phyloP scores from a whole-genome alignment of 2,797 vertebrate species.

The Hypotaenidia philippensis region DNA sequence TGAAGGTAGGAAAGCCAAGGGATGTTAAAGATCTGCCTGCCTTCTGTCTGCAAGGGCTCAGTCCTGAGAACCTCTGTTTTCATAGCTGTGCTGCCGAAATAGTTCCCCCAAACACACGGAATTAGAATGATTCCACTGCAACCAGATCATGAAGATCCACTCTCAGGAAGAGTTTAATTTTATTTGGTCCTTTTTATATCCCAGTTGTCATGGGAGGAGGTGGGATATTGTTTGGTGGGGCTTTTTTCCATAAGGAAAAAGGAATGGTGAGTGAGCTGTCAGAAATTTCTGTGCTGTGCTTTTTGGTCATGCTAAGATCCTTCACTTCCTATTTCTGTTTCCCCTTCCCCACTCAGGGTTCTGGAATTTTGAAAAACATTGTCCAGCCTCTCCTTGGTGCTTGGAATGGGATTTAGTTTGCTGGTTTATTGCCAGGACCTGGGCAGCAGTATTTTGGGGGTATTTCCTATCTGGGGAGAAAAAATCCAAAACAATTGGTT shows the following conservation, averaged over 20 bases:
- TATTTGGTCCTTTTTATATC: not conserved
- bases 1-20: not conserved
- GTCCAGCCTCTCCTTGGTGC: accelerated
- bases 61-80: not conserved
- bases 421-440: not conserved
- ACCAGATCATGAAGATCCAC: not conserved
- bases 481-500: not conserved
- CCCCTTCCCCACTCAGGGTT: not conserved
- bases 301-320: not conserved
- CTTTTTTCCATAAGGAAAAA: not conserved
- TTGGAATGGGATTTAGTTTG: accelerated
- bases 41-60: not conserved
- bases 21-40: not conserved
- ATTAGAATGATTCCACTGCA: not conserved
- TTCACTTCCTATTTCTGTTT: not conserved
- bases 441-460: not conserved
- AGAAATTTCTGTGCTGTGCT: not conserved
- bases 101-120: not conserved
- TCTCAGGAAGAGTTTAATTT: not conserved
- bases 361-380: not conserved
- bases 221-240: too few species aligned
- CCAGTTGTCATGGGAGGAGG: not conserved
- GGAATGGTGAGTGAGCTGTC: not conserved
- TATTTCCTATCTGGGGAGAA: not conserved
- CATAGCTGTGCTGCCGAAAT: not conserved